Evolutionary conservation across 2,113 vertebrate species (phyloP), one percentile per base, ranked within the genome.

Genomic region (Ahaetulla prasina): DNA sequence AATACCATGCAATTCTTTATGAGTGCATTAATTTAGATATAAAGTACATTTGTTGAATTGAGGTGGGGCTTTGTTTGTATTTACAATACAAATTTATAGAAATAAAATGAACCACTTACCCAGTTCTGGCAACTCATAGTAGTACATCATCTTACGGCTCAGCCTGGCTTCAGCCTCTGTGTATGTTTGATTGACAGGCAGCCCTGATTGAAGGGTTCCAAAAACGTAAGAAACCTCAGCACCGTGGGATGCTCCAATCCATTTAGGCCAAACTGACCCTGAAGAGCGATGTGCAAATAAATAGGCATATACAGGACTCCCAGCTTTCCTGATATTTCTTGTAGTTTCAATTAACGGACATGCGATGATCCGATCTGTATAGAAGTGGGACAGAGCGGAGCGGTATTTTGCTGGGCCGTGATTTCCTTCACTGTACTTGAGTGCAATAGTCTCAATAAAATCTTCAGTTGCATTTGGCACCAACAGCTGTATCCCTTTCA

Each of bases 191-290:
- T 92, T 92, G 92, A 47, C 53, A 0, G 2, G n/a, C 22, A 89
- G 0, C 94, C 96, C 97, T 87, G 94, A 95, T 8, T 96, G 91
- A 2, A 97, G 97, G 92, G 97, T 95, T 35, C 98, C 98, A 53
- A 98, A 98, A 60, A 98, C 94, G 89, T 97, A 98, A 89, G 97
- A 96, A 11, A 98, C 95, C 89, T 98, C 97, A 49, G 97, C 96
- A 30, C 97, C 97, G 6, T 98, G 98, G 94, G 97, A 94, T 63
- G 95, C 97, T 0, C 98, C 98, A 97, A 98, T 97, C 98, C 98
- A 98, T n/a, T 35, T 86, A 30, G 97, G 98, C 98, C 98, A 98
- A 27, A 96, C 90, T 88, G 97, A 98, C n/a, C 93, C 27, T 2
- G 97, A 97, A 22, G 97, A 97, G 1, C 54, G 96, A 88, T 98